A percentile compares a stretch with the other conserved stretches of the same genome.
phyloP scores from a whole-genome alignment of 1,140 invertebrate genomes.

The Zaprionus africanus region DNA sequence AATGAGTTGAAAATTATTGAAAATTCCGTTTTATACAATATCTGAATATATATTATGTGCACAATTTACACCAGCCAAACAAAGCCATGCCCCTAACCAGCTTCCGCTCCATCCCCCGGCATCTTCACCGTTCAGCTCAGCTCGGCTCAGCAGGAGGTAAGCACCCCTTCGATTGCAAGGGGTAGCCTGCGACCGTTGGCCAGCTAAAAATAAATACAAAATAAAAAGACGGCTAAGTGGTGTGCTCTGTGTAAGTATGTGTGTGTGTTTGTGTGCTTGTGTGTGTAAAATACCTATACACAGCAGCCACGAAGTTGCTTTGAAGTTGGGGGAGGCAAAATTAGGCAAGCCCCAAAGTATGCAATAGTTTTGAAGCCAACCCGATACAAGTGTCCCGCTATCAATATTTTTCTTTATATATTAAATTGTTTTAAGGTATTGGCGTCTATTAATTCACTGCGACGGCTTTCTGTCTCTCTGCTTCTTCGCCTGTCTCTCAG shows the following conservation, averaged over 20 bases:
- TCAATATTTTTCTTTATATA: too few relatives aligned
- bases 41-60: not conserved
- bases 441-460: too few relatives aligned
- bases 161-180: not conserved
- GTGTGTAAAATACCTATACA: constrained; percentile 1
- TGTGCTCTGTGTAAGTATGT: not conserved
- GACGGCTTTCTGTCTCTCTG: not conserved
- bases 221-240: constrained; percentile 6
- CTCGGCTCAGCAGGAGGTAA: not conserved
- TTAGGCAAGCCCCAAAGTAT: constrained; percentile 22
- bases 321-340: constrained; percentile 18
- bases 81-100: not conserved
- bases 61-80: too few relatives aligned
- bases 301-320: constrained; percentile 18
- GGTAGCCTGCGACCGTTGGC: constrained; percentile 30
- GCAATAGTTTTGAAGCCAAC: constrained; percentile 17
- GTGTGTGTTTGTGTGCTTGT: not conserved
- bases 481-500: not conserved
- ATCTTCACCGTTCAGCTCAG: too few relatives aligned
- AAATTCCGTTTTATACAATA: not conserved
- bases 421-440: too few relatives aligned
- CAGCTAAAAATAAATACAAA: constrained; percentile 36
- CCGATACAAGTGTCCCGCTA: not conserved
- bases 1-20: constrained; percentile 1
- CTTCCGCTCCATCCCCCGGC: not conserved